Base-by-base conservation (phyloP, 2,797 vertebrate species). In the Poecilia gillii region DNA sequence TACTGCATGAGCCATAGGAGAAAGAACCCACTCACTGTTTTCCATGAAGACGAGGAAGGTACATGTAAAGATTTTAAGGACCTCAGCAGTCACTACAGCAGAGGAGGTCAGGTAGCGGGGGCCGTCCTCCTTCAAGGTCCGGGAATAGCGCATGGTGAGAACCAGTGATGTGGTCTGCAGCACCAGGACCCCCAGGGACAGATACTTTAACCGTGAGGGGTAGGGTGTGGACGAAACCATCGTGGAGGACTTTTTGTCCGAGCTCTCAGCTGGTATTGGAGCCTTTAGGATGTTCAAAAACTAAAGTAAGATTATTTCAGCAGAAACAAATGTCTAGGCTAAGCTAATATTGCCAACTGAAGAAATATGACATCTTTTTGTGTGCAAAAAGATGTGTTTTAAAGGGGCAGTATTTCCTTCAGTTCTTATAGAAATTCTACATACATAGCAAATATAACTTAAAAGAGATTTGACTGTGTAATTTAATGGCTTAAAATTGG, bases 31-130 rank as follows among this genome's bases (percentile, higher is more conserved):
- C 95, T 95, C 81, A 96, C 96, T 94, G 89, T 91, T 92, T 36
- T 99, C 97, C 85, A 94, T 96, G 90, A 97, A 97, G 93, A 99
- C 97, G 25, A 99, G 93, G 0, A 98, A 77, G 84, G 95, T 76
- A 89, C 98, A 99, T 84, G 95, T 87, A 53, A 96, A 81, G 91
- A 99, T 98, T 94, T 99, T 99, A 81, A 99, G 94, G 78, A 97
- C 90, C 87, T 99, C 99, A 12, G 99, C 97, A 46, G 96, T 93
- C 88, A 99, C 97, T 79, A 99, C 98, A 0, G 98, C 99, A 13
- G 98, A 98, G n/a, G 99, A 99, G 73, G 98, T 97, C 53, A 99
- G 95, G 93, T 99, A 99, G n/a, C 96, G 97, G 8, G 97, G 97
- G 25, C 98, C 97, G 0, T 98, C 98, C 41, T 96, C 97, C 88